Percentiles rank a stretch among this genome's conserved stretches.
phyloP scores from a whole-genome alignment of 2,888 invertebrate genomes.

The Formica aserva region DNA sequence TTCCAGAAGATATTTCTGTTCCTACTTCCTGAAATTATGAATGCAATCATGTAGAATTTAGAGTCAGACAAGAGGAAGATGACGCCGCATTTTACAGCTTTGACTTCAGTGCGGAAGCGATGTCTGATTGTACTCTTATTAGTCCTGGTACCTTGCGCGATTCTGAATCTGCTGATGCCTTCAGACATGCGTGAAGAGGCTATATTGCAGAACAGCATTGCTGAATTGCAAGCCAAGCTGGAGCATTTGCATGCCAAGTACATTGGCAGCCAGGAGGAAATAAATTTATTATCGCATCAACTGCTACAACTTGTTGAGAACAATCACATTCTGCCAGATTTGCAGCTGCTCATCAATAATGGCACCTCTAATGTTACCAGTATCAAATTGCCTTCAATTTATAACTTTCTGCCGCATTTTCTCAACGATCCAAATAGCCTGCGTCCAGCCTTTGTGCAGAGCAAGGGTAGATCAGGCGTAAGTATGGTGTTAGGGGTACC shows the following conservation, averaged over 20 bases:
- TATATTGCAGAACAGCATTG: conserved; percentile 86
- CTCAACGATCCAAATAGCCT: conserved; percentile 92
- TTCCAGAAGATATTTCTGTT: conserved; percentile 16
- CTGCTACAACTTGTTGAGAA: conserved; percentile 84
- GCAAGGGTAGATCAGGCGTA: conserved; percentile 91
- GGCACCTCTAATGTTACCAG: conserved; percentile 84
- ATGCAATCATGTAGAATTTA: conserved; percentile 70
- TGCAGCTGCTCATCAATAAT: conserved; percentile 84
- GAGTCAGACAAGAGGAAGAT: conserved; percentile 66
- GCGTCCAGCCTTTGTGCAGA: conserved; percentile 92
- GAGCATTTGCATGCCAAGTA: conserved; percentile 93
- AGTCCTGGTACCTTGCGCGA: conserved; percentile 80
- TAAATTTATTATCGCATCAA: conserved; percentile 90
- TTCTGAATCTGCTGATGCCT: conserved; percentile 80
- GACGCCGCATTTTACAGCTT: conserved; percentile 80
- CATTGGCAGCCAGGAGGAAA: conserved; percentile 91
- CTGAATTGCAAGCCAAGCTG: conserved; percentile 92
- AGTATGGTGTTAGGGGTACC: conserved; percentile 96
- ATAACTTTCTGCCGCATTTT: conserved; percentile 95
- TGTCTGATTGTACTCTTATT: conserved; percentile 80
- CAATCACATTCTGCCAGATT: conserved; percentile 82
- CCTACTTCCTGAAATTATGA: conserved; percentile 15
- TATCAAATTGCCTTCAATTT: conserved; percentile 92
- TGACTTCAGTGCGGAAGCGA: conserved; percentile 79
- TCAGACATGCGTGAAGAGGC: conserved; percentile 82